A percentile compares a stretch with the other conserved stretches of the same genome.
Conservation (phyloP, 2,797 vertebrate species). For the Rhodeus uyekii region DNA sequence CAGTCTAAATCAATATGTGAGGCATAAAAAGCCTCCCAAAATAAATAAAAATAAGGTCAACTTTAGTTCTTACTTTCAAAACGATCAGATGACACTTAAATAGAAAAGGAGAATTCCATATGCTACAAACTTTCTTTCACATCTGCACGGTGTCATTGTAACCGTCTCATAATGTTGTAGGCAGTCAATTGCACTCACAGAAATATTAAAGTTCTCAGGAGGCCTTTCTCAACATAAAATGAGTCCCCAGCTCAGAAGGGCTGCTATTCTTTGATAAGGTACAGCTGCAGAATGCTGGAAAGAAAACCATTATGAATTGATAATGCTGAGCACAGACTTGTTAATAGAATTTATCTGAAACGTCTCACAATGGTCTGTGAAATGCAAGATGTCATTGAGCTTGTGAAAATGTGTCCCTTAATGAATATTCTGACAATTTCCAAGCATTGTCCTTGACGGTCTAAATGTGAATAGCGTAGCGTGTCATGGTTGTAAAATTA, state of each 20-base stretch:
- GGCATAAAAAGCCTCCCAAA: background rate
- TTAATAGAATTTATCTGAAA: slow-evolving; percentile 81
- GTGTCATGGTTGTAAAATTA: slow-evolving; percentile 77
- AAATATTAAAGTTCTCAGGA: slow-evolving; percentile 53
- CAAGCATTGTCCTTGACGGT: slow-evolving; percentile 74
- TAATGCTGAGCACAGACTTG: slow-evolving; percentile 71
- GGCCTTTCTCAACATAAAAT: slow-evolving; percentile 64
- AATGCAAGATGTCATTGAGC: slow-evolving; percentile 77
- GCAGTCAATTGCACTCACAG: slow-evolving; percentile 24
- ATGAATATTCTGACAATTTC: slow-evolving; percentile 72
- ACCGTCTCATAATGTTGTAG: slow-evolving; percentile 18
- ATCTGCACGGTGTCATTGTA: background rate
- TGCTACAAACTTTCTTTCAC: background rate
- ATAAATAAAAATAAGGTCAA: background rate
- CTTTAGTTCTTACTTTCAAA: background rate
- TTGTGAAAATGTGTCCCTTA: slow-evolving; percentile 72
- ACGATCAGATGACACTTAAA: background rate
- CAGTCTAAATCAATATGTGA: background rate
- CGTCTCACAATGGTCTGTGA: slow-evolving; percentile 73
- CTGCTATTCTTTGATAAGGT: slow-evolving; percentile 80
- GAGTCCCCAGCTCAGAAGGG: slow-evolving; percentile 66
- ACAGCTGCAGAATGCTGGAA: slow-evolving; percentile 68
- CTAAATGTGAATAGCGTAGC: slow-evolving; percentile 72
- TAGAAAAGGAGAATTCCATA: background rate
- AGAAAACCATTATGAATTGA: slow-evolving; percentile 78